Conservation (phyloP, 2,888 invertebrate species). For the Philhelius pedissequus region DNA sequence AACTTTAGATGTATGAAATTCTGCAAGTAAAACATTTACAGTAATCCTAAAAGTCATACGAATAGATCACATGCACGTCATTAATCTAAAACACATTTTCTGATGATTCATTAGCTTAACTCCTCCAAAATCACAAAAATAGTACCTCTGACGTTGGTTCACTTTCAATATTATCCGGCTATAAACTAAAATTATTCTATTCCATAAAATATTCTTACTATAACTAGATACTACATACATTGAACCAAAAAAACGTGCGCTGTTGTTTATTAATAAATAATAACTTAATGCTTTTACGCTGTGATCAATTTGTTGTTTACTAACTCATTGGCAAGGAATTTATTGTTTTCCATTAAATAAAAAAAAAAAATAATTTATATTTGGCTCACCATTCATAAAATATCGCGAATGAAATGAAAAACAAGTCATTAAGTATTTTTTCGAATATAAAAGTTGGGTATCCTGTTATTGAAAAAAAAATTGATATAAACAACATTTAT, state of each 20-base stretch:
- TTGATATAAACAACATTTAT: slow-evolving; percentile 6
- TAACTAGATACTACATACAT: background rate
- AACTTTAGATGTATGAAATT: too few relatives aligned
- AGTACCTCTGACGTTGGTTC: background rate
- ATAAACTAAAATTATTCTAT: background rate
- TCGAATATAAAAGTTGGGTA: slow-evolving; percentile 36
- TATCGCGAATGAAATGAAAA: background rate
- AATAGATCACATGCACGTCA: too few relatives aligned
- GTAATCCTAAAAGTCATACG: too few relatives aligned
- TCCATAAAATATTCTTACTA: background rate
- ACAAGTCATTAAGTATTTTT: slow-evolving; percentile 9
- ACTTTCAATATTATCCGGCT: background rate
- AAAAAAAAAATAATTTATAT: slow-evolving; percentile 16
- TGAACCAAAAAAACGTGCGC: background rate
- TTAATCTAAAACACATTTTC: background rate
- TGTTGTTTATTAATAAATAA: slow-evolving; percentile 17
- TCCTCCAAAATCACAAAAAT: too few relatives aligned
- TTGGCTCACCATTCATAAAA: slow-evolving; percentile 46
- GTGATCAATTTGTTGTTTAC: slow-evolving; percentile 13
- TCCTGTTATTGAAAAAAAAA: slow-evolving; percentile 45
- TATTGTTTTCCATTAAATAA: slow-evolving; percentile 9
- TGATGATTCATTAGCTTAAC: background rate
- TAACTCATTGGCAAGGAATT: slow-evolving; percentile 15
- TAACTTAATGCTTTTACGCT: background rate
- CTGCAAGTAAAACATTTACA: too few relatives aligned